phyloP scores from a whole-genome alignment of 2,888 invertebrate species.

The Meiosimyza decipiens region DNA sequence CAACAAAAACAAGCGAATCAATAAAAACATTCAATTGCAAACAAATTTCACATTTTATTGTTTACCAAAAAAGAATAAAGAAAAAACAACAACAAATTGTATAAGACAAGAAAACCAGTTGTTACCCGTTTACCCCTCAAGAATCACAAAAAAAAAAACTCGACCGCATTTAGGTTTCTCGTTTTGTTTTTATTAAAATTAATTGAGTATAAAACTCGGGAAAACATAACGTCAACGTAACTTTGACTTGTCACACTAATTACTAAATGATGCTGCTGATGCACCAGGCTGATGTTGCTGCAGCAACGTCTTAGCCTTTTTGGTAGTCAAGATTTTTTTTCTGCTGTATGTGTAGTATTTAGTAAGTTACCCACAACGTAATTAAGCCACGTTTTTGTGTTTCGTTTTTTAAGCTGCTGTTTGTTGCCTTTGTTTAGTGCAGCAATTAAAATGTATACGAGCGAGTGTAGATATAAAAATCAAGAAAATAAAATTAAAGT shows the following conservation, averaged over 20 bases:
- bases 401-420: background rate
- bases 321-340: background rate
- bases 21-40: too few species aligned
- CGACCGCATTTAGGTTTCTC: background rate
- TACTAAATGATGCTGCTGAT: conserved; percentile 56
- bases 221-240: conserved; percentile 52
- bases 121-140: too few species aligned
- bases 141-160: too few species aligned
- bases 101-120: too few species aligned
- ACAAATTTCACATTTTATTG: too few species aligned
- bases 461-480: too few species aligned
- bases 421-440: background rate
- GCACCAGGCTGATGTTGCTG: background rate
- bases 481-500: too few species aligned
- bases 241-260: conserved; percentile 65
- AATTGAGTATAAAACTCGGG: conserved; percentile 38
- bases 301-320: background rate
- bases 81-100: too few species aligned
- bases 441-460: conserved; percentile 11
- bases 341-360: conserved; percentile 46
- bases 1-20: too few species aligned
- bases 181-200: conserved; percentile 34
- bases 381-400: conserved; percentile 35
- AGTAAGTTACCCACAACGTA: conserved; percentile 50
- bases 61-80: too few species aligned